These are phyloP conservation scores for Mya arenaria DNA, from an alignment of 1,140 invertebrate species.

Conservation along the genomic window DNA sequence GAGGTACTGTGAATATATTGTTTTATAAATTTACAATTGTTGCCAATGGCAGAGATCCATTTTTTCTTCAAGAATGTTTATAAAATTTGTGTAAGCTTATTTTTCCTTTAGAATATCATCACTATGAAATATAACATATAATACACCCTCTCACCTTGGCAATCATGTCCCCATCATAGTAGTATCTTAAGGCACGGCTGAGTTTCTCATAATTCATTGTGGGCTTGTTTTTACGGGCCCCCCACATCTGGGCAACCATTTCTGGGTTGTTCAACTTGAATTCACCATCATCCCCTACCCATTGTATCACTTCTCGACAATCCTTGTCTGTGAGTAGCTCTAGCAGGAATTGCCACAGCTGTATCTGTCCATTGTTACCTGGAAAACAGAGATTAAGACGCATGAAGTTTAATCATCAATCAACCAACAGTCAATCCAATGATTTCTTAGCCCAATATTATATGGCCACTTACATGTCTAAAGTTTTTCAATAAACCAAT, in stretches of 20 bases:
- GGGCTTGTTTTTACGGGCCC: constrained; percentile 98
- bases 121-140: not conserved
- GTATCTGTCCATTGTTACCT: constrained; percentile 97
- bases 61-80: too few relatives aligned
- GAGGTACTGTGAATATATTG: too few relatives aligned
- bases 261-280: constrained; percentile 99
- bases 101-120: too few relatives aligned
- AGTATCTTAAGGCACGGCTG: constrained; percentile 97
- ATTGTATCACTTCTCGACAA: constrained; percentile 84
- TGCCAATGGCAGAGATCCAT: too few relatives aligned
- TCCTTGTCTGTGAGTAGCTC: constrained; percentile 92
- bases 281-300: constrained; percentile 99
- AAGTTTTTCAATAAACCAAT: too few relatives aligned
- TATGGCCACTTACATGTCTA: too few relatives aligned
- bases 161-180: constrained; percentile 99
- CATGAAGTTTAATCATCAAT: too few relatives aligned
- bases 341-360: constrained; percentile 99
- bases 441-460: too few relatives aligned
- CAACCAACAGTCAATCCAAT: too few relatives aligned
- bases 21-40: too few relatives aligned
- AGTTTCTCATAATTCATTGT: constrained; percentile 99
- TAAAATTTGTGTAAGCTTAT: too few relatives aligned
- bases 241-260: constrained; percentile 98
- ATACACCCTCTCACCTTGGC: constrained; percentile 86
- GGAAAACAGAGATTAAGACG: too few relatives aligned